Conservation (phyloP, 2,888 invertebrate genomes). For the Stegophylla sp. region DNA sequence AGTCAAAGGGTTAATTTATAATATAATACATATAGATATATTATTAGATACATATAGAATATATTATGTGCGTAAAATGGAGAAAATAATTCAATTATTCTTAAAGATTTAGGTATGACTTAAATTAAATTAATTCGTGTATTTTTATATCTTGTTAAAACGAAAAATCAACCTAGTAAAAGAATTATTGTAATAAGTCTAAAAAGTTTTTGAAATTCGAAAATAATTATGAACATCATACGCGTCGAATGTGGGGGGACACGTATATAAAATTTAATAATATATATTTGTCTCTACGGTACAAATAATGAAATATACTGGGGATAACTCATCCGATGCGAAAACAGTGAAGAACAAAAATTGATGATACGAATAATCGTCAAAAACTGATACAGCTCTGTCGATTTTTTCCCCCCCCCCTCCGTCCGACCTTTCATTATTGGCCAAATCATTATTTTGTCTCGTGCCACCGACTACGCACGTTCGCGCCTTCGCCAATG, state of each 20-base stretch:
- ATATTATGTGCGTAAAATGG: no score
- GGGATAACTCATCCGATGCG: neutral
- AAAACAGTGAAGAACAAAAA: slow-evolving; percentile 6
- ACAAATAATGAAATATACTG: neutral
- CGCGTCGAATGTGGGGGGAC: neutral
- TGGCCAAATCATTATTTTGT: slow-evolving; percentile 54
- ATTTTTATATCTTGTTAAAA: neutral
- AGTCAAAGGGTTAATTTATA: no score
- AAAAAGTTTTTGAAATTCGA: neutral
- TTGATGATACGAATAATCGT: slow-evolving; percentile 30
- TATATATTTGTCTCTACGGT: neutral
- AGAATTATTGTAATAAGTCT: neutral
- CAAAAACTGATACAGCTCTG: neutral
- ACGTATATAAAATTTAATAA: neutral
- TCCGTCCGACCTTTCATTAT: slow-evolving; percentile 20
- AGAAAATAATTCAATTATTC: no score
- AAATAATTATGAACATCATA: neutral
- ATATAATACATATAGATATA: no score
- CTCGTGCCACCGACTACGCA: slow-evolving; percentile 25
- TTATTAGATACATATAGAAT: no score
- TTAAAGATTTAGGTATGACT: no score
- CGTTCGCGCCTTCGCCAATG: neutral
- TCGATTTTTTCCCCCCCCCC: neutral
- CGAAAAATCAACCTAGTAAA: neutral
- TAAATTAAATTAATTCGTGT: neutral